Evolutionary conservation across 2,113 vertebrate genomes (phyloP).

Genomic region (Leucopternis melanops): DNA sequence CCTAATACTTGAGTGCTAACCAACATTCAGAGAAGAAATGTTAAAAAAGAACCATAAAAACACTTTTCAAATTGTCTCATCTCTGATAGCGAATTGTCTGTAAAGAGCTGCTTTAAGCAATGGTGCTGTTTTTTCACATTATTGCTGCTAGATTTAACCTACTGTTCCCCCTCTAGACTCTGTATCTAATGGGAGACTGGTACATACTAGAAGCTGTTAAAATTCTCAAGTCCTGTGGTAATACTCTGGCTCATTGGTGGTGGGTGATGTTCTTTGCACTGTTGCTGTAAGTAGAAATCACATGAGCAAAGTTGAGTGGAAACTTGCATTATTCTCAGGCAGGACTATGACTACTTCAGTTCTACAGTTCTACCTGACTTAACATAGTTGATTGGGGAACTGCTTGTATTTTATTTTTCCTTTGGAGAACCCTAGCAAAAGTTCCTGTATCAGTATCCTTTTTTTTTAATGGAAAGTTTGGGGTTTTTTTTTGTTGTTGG

Average conservation of each 20-base stretch:
- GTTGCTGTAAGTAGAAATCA: background rate
- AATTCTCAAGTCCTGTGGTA: background rate
- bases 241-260: background rate
- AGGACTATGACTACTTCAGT: background rate
- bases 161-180: background rate
- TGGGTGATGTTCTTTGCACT: background rate
- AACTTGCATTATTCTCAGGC: background rate
- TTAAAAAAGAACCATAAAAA: background rate
- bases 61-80: background rate
- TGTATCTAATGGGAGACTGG: background rate
- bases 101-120: background rate
- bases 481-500: too few species aligned
- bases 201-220: background rate
- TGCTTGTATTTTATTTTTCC: background rate
- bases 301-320: background rate
- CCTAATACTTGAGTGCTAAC: background rate
- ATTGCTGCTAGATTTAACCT: background rate
- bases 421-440: background rate
- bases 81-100: background rate
- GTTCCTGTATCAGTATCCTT: background rate
- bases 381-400: background rate
- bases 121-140: background rate
- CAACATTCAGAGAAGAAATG: background rate
- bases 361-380: background rate
- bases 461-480: background rate